Evolutionary conservation across 2,113 vertebrate species (phyloP).

Genomic region (Notechis scutatus): DNA sequence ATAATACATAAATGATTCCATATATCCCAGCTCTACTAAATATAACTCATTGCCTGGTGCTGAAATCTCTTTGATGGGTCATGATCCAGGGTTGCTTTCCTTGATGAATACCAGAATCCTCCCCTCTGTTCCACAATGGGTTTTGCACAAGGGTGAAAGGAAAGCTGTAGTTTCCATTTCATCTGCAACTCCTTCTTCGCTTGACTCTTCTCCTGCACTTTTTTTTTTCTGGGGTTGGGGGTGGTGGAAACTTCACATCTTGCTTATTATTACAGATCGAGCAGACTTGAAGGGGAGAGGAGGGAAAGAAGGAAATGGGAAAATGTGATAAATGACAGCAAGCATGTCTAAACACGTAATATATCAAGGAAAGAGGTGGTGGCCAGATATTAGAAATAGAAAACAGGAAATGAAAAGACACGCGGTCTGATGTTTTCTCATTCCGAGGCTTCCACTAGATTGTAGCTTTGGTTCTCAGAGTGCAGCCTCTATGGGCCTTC

Average conservation of each 20-base stretch:
- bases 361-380: conserved; percentile 25
- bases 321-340: conserved; percentile 54
- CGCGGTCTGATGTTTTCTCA: neutral
- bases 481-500: neutral
- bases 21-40: neutral
- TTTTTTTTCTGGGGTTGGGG: neutral
- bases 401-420: conserved; percentile 47
- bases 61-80: neutral
- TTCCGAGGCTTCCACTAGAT: neutral
- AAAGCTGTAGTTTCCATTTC: neutral
- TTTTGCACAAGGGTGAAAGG: conserved; percentile 26
- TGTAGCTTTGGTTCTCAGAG: neutral
- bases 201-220: neutral
- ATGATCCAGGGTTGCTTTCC: neutral
- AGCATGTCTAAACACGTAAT: conserved; percentile 12
- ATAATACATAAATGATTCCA: neutral
- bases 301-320: neutral
- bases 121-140: neutral
- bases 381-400: conserved; percentile 17
- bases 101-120: neutral
- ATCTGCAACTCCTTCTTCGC: conserved; percentile 11
- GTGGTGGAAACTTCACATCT: conserved; percentile 20
- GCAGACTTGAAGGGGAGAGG: conserved; percentile 18
- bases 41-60: neutral
- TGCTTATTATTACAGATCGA: conserved; percentile 45